Conservation (phyloP, 1,140 invertebrate species). For the Babylonia areolata region DNA sequence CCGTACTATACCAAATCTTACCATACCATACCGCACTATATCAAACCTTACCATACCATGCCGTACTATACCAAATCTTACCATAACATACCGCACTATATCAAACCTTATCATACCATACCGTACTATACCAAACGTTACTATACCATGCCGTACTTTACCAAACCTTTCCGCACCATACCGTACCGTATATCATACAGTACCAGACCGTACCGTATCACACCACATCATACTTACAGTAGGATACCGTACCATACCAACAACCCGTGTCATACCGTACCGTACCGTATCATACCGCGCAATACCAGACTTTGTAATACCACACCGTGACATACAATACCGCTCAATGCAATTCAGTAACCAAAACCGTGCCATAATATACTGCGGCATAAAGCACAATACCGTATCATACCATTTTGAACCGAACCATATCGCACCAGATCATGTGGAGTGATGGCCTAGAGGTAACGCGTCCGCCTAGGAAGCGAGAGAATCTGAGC, state of each 20-base stretch:
- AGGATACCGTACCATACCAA: constrained; percentile 58
- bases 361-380: constrained; percentile 43
- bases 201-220: constrained; percentile 52
- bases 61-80: background rate
- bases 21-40: constrained; percentile 31
- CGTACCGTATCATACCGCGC: constrained; percentile 53
- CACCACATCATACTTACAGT: constrained; percentile 58
- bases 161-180: constrained; percentile 48
- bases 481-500: no score
- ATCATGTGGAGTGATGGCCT: no score
- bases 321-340: constrained; percentile 43
- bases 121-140: constrained; percentile 16
- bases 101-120: constrained; percentile 44
- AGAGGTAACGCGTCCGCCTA: no score
- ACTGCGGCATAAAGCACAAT: constrained; percentile 44
- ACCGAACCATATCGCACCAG: constrained; percentile 43
- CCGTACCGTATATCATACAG: constrained; percentile 52
- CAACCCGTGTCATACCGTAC: constrained; percentile 50
- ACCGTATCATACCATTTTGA: constrained; percentile 39
- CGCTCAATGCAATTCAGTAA: background rate
- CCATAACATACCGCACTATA: constrained; percentile 44
- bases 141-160: constrained; percentile 37
- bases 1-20: constrained; percentile 47
- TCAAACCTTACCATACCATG: background rate
- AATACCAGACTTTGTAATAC: constrained; percentile 51